phyloP scores from a whole-genome alignment of 2,888 invertebrate genomes.

The Scaptomyza tumidula region DNA sequence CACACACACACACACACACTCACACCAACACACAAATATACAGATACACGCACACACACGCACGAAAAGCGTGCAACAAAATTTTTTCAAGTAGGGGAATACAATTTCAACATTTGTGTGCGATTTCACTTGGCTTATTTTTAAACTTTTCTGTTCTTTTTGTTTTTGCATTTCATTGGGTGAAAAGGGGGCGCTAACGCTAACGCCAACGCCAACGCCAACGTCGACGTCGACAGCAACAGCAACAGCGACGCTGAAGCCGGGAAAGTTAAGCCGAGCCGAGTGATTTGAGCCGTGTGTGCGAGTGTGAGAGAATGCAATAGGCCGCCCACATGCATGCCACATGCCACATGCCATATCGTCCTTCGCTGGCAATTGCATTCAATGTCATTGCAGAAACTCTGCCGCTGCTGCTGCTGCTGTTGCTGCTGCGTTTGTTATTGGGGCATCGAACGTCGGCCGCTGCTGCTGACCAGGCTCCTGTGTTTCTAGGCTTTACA shows the following conservation, averaged over 20 bases:
- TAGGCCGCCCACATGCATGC: conserved; percentile 43
- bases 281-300: neutral
- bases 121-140: conserved; percentile 73
- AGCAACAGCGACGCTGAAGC: conserved; percentile 8
- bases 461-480: conserved; percentile 1
- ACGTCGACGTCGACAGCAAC: conserved; percentile 10
- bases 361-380: conserved; percentile 45
- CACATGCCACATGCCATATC: neutral
- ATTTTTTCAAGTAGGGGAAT: conserved; percentile 79
- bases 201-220: too few species aligned
- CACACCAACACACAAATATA: conserved; percentile 47
- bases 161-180: neutral
- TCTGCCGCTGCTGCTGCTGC: neutral
- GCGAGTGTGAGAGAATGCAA: conserved; percentile 27
- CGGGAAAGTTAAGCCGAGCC: neutral
- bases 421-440: conserved; percentile 1
- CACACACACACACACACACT: conserved; percentile 36
- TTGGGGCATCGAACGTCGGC: neutral
- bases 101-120: conserved; percentile 66
- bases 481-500: conserved; percentile 41
- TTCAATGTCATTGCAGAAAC: conserved; percentile 68
- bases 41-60: conserved; percentile 33
- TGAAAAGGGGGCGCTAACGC: neutral
- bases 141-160: conserved; percentile 51
- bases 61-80: conserved; percentile 63